These are phyloP conservation scores for Podotricha telesiphe DNA, from an alignment of 2,888 invertebrate species.

Conservation along the genomic window DNA sequence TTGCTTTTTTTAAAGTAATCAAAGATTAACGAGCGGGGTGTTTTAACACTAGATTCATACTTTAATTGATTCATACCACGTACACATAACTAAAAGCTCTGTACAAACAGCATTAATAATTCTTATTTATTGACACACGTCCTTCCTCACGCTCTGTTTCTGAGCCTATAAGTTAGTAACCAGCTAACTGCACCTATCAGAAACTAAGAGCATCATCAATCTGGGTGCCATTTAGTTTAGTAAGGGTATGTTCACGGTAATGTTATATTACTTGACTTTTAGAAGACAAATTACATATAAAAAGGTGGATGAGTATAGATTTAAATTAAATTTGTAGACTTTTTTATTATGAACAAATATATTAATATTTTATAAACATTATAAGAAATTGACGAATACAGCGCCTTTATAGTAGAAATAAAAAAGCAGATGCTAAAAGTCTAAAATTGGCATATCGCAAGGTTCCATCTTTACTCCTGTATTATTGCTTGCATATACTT, in stretches of 20 bases:
- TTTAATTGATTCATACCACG: constrained; percentile 5
- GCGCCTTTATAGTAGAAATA: neutral
- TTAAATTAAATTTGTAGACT: no score
- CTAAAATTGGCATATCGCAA: neutral
- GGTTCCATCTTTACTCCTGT: neutral
- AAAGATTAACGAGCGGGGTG: no score
- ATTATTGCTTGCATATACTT: constrained; percentile 6
- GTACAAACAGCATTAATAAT: constrained; percentile 34
- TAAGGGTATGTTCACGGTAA: constrained; percentile 27
- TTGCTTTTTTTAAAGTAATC: no score
- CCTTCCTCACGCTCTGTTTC: constrained; percentile 32
- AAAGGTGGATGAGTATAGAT: neutral
- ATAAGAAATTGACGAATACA: no score
- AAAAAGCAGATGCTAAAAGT: neutral
- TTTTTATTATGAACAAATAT: no score
- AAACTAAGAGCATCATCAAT: constrained; percentile 47
- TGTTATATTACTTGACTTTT: neutral
- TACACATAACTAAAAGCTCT: constrained; percentile 10
- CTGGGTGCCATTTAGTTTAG: constrained; percentile 47
- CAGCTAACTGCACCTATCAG: constrained; percentile 37
- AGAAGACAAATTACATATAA: neutral
- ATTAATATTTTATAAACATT: no score
- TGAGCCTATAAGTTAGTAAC: constrained; percentile 37
- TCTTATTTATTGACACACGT: constrained; percentile 39
- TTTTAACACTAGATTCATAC: neutral